Conservation (phyloP, 2,888 invertebrate species). For the Cacoxenus indagator region DNA sequence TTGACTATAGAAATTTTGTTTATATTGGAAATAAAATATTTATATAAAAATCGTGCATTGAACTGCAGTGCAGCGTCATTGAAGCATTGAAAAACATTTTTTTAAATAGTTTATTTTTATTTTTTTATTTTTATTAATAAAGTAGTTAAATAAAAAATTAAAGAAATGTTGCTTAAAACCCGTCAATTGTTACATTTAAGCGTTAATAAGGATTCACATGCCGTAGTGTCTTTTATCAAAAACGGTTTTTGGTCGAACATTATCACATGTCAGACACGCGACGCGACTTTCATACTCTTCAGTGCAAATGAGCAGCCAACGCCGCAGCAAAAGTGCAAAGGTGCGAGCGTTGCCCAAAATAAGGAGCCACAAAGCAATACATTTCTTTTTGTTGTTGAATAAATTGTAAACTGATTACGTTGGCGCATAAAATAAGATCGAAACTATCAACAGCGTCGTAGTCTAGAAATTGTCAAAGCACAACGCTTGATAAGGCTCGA, state of each 20-base stretch:
- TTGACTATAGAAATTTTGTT: no score
- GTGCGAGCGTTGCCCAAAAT: neutral
- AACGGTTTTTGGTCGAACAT: slow-evolving; percentile 26
- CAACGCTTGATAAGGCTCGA: no score
- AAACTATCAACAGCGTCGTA: neutral
- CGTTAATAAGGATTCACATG: neutral
- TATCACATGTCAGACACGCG: slow-evolving; percentile 29
- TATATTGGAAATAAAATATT: no score
- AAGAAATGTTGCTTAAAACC: neutral
- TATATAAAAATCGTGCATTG: no score
- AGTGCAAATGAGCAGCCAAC: neutral
- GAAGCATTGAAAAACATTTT: no score
- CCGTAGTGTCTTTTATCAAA: slow-evolving; percentile 3
- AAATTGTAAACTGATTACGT: neutral
- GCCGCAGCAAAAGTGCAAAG: slow-evolving; percentile 3
- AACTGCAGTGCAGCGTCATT: no score
- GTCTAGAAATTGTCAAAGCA: no score
- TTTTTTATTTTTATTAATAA: no score
- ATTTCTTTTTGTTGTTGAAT: neutral
- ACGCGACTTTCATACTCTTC: slow-evolving; percentile 27
- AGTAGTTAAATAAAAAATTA: no score
- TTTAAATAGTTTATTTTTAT: no score
- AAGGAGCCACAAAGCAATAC: neutral
- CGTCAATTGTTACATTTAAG: neutral
- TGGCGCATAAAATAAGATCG: neutral